Evolutionary conservation across 2,888 invertebrate genomes (phyloP), one percentile per base, ranked within the genome.

Genomic region (Smittia sp.): DNA sequence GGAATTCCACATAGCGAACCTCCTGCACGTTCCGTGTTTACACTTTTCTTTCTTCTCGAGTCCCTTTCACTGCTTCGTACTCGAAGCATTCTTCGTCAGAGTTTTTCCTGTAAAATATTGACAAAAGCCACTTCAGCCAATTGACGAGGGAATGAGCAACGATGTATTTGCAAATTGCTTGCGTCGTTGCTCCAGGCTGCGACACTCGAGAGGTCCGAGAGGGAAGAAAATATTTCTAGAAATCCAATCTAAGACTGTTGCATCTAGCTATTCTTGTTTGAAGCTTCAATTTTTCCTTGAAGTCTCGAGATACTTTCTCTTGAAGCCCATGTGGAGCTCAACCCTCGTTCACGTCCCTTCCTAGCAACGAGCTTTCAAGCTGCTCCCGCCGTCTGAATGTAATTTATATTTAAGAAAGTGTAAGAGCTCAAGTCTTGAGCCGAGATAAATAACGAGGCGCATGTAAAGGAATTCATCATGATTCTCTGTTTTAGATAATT

Each of bases 101-200:
- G 32, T 3, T 22, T 68, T 25, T 46, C 68, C 68, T 68, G 68
- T 68, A 68, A 68, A 68, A 68, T 68, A 68, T 68, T 68, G 68
- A 68, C 68, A 68, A 41, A 67, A 18, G n/a, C 52, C 32, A 32
- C 32, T 32, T 32, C 52, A 46, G 52, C 3, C 52, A 46, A 13
- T 46, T 46, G 52, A n/a, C 18, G 18, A 18, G n/a, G 18, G 52
- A 46, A 46, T 46, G 52, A 46, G 11, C 52, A 11, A 18, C 52
- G 52, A 46, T 46, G 18, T 15, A 2, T 3, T 15, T 32, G 9
- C 9, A 32, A 32, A 32, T 32, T 32, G 32, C 32, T 9, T 6
- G 9, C 32, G 32, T 32, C 32, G 32, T 9, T 32, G 3, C 32
- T 32, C 9, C 9, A 32, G 3, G 4, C 32, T 6, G 9, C 9